Conservation (phyloP, 2,797 vertebrate species). For the Fratercula arctica region DNA sequence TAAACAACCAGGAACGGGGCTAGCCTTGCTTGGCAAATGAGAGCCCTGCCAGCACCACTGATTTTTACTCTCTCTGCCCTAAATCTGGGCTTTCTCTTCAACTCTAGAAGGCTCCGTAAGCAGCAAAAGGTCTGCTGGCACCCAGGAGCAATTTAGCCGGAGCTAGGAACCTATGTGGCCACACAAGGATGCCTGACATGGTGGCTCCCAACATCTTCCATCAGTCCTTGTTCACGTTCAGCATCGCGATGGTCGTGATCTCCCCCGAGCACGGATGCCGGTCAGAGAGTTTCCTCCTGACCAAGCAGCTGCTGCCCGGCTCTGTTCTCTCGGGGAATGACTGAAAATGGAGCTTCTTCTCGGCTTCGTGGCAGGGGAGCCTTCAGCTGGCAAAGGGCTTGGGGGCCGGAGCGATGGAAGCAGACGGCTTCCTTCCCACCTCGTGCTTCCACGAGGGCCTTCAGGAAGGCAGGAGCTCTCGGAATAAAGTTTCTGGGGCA, state of each 20-base stretch:
- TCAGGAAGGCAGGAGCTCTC: neutral
- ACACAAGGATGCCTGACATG: neutral
- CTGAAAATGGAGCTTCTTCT: neutral
- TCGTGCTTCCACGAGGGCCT: neutral
- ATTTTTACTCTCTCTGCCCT: conserved; percentile 3
- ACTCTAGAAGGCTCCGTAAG: neutral
- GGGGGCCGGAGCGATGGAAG: neutral
- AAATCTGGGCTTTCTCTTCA: neutral
- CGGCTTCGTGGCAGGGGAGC: neutral
- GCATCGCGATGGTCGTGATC: rapidly evolving
- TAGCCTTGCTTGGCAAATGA: conserved; percentile 21
- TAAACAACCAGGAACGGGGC: neutral
- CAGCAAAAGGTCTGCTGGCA: neutral
- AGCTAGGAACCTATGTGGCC: rapidly evolving
- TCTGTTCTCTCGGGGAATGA: neutral
- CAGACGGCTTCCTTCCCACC: neutral
- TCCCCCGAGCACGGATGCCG: rapidly evolving
- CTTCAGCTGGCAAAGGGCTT: neutral
- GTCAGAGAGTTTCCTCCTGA: neutral
- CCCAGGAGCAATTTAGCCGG: neutral
- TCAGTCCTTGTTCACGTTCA: rapidly evolving
- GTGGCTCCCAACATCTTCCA: neutral
- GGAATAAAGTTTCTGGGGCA: conserved; percentile 24
- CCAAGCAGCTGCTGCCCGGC: conserved; percentile 11
- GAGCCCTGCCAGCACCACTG: neutral